These are phyloP conservation scores for Nephotettix cincticeps DNA, from an alignment of 1,140 invertebrate genomes.

Conservation along the genomic window DNA sequence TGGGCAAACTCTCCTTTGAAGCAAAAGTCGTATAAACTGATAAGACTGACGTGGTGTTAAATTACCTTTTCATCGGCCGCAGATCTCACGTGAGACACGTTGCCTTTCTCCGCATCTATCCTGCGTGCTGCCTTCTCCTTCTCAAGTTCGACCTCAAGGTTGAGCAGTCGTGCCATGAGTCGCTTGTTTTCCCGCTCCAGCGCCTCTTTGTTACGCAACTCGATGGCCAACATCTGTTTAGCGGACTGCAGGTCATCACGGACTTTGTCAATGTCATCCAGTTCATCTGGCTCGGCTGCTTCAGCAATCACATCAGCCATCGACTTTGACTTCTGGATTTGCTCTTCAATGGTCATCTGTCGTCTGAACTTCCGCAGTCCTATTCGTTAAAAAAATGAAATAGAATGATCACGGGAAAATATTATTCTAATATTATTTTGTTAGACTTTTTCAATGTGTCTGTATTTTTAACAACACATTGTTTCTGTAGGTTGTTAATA, in stretches of 20 bases:
- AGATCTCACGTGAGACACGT: slow-evolving; percentile 50
- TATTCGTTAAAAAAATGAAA: too few species aligned
- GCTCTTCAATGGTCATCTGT: slow-evolving; percentile 86
- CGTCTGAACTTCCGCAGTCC: slow-evolving; percentile 82
- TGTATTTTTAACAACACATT: too few species aligned
- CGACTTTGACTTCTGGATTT: slow-evolving; percentile 75
- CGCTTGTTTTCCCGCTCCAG: slow-evolving; percentile 84
- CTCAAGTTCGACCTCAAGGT: slow-evolving; percentile 76
- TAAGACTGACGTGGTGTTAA: too few species aligned
- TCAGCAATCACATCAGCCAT: slow-evolving; percentile 59
- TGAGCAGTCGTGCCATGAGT: slow-evolving; percentile 70
- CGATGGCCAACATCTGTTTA: slow-evolving; percentile 84
- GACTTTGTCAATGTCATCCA: slow-evolving; percentile 84
- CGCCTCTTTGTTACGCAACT: slow-evolving; percentile 82
- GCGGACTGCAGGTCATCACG: slow-evolving; percentile 87
- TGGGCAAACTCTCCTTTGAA: too few species aligned
- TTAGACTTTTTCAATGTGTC: too few species aligned
- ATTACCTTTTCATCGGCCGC: slow-evolving; percentile 57
- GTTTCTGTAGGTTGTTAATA: too few species aligned
- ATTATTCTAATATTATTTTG: too few species aligned
- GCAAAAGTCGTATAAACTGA: too few species aligned
- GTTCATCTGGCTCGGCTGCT: slow-evolving; percentile 60
- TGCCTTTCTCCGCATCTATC: slow-evolving; percentile 25
- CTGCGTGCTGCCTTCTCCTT: slow-evolving; percentile 44
- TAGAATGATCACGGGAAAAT: too few species aligned